A percentile compares a stretch with the other conserved stretches of the same genome.
phyloP scores from a whole-genome alignment of 2,113 vertebrate genomes.

The Actenoides lindsayi region DNA sequence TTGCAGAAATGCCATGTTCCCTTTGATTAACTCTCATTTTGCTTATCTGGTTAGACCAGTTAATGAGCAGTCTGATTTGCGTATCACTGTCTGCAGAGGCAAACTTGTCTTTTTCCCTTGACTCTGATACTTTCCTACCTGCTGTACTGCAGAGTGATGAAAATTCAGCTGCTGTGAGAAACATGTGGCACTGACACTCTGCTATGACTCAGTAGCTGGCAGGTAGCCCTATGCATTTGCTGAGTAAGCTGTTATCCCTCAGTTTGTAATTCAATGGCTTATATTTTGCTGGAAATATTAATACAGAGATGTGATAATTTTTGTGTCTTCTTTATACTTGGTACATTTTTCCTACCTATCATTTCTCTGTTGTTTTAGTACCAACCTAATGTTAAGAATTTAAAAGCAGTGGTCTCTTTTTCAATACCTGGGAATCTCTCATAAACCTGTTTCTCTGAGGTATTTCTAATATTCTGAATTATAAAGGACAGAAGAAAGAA shows the following conservation, averaged over 20 bases:
- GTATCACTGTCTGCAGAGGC: neutral
- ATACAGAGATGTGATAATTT: neutral
- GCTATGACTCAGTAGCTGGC: slow-evolving; percentile 5
- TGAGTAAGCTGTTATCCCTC: slow-evolving; percentile 9
- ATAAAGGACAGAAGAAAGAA: neutral
- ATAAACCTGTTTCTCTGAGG: neutral
- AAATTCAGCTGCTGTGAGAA: neutral
- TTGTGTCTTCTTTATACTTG: neutral
- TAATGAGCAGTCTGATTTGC: neutral
- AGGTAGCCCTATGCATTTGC: neutral
- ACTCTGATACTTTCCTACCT: neutral
- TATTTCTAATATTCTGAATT: neutral
- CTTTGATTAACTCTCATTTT: neutral
- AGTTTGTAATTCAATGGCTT: neutral
- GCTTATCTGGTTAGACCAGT: neutral
- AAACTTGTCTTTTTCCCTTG: neutral
- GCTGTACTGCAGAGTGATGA: neutral
- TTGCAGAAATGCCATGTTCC: neutral
- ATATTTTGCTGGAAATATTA: neutral
- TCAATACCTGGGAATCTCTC: neutral
- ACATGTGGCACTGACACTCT: neutral
- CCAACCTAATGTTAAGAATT: neutral
- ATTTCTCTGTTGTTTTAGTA: neutral
- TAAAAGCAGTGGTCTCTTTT: neutral
- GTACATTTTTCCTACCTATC: neutral